Conservation (phyloP, 2,888 invertebrate genomes). For the Agrochola circellaris region DNA sequence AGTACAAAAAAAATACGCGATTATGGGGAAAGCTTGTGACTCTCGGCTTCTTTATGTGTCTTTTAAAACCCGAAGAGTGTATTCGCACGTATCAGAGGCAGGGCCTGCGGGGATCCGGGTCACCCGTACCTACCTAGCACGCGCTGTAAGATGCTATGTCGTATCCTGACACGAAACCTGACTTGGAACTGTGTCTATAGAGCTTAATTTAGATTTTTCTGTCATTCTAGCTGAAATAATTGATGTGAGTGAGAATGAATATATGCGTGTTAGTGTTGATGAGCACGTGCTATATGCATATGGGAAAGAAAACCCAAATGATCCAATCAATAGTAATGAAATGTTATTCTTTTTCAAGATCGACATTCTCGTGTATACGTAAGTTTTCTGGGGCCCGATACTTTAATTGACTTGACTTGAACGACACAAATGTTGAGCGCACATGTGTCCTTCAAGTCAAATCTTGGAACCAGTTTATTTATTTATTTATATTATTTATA, state of each 20-base stretch:
- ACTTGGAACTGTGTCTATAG: background rate
- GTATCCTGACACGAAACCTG: background rate
- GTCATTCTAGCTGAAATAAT: slow-evolving; percentile 13
- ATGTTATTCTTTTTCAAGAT: background rate
- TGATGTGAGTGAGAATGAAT: slow-evolving; percentile 49
- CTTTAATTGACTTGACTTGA: background rate
- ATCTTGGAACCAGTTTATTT: background rate
- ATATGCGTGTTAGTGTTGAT: slow-evolving; percentile 15
- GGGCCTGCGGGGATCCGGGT: background rate
- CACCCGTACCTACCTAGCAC: background rate
- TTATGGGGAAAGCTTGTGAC: no score
- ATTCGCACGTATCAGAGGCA: background rate
- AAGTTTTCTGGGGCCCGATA: slow-evolving; percentile 17
- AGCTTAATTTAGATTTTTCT: slow-evolving; percentile 11
- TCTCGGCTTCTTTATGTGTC: no score
- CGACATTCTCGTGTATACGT: slow-evolving; percentile 27
- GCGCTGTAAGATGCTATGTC: background rate
- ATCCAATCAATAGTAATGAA: background rate
- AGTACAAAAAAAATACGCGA: no score
- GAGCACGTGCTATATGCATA: slow-evolving; percentile 10
- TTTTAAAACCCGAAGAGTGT: background rate
- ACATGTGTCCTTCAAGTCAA: background rate
- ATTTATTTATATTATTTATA: no score
- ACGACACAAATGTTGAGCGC: background rate
- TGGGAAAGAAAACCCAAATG: slow-evolving; percentile 31